Percentiles rank a stretch among this genome's conserved stretches.
phyloP scores from a whole-genome alignment of 2,888 invertebrate species.

The Mactromeris polynyma region DNA sequence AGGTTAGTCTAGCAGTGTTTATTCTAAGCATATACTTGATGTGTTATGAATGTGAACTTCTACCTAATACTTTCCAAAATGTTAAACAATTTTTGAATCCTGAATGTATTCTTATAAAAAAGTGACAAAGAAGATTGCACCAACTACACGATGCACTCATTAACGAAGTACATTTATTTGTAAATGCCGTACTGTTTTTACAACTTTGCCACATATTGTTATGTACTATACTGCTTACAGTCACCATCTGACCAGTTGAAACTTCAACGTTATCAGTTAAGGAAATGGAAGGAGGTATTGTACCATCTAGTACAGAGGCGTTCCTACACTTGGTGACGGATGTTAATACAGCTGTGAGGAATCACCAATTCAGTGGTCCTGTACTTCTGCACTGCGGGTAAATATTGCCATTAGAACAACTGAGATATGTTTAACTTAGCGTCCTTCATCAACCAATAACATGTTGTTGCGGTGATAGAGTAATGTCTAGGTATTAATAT shows the following conservation, averaged over 20 bases:
- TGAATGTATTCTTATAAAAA: too few relatives aligned
- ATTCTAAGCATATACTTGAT: neutral
- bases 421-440: neutral
- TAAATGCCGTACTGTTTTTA: too few relatives aligned
- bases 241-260: neutral
- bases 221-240: neutral
- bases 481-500: too few relatives aligned
- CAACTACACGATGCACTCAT: too few relatives aligned
- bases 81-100: too few relatives aligned
- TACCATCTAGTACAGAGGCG: neutral
- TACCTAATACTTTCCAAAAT: too few relatives aligned
- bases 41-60: neutral
- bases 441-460: too few relatives aligned
- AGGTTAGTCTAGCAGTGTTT: neutral
- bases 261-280: neutral
- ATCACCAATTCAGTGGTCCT: neutral
- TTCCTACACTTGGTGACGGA: neutral
- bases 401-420: too few relatives aligned
- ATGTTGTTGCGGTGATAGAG: too few relatives aligned
- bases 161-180: too few relatives aligned
- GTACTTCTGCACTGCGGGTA: neutral
- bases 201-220: too few relatives aligned
- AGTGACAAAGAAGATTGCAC: too few relatives aligned
- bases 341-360: neutral
- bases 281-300: neutral